Evolutionary conservation across 1,140 invertebrate species (phyloP).

Genomic region (Caerostris darwini): DNA sequence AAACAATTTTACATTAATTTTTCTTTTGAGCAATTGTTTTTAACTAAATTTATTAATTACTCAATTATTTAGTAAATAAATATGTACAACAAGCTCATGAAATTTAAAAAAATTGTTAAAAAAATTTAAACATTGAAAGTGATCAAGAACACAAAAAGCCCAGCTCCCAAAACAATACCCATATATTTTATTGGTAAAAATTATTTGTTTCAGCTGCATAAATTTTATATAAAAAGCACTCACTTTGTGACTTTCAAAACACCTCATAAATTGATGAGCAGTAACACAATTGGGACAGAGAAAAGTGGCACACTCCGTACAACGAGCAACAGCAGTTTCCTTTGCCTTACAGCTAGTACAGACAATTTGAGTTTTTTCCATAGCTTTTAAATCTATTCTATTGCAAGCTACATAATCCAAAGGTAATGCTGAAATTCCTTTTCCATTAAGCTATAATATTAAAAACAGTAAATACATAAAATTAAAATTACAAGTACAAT

Average conservation of each 20-base stretch:
- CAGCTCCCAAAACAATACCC: too few species aligned
- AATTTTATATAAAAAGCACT: constrained; percentile 21
- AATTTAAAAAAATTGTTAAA: too few species aligned
- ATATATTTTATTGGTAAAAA: too few species aligned
- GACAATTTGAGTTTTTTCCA: constrained; percentile 88
- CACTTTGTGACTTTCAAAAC: constrained; percentile 92
- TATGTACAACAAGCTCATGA: too few species aligned
- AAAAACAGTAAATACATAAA: not conserved
- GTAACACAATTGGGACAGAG: constrained; percentile 95
- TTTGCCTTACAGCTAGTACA: constrained; percentile 95
- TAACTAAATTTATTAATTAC: too few species aligned
- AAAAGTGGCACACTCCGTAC: constrained; percentile 95
- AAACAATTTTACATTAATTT: too few species aligned
- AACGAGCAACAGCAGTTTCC: constrained; percentile 94
- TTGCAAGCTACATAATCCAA: constrained; percentile 93
- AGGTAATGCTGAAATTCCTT: constrained; percentile 88
- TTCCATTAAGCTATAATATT: constrained; percentile 66
- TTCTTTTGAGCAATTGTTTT: too few species aligned
- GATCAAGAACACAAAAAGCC: too few species aligned
- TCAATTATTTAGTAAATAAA: too few species aligned
- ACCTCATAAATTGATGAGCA: constrained; percentile 95
- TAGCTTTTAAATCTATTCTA: constrained; percentile 90
- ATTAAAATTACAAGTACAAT: not conserved
- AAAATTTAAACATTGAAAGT: too few species aligned
- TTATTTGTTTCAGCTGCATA: not conserved